Base-by-base conservation (phyloP, 2,113 vertebrate genomes). In the Corapipo altera region DNA sequence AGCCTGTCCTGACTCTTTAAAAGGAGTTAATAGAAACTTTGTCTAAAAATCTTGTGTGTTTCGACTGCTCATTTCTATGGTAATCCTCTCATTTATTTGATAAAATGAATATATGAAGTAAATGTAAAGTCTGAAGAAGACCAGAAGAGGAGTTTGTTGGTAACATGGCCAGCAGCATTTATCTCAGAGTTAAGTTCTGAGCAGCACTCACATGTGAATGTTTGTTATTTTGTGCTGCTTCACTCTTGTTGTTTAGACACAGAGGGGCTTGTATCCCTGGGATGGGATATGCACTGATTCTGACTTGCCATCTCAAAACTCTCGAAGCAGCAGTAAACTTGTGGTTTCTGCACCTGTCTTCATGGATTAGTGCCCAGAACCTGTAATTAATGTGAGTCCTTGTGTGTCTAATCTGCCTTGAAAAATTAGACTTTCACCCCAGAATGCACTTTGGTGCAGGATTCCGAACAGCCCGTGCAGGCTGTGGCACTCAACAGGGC, bases 321-420 rank as follows among this genome's bases (percentile, higher is more conserved):
- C 91, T 91, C 1, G 16, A 87, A 91, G 35, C 88, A 88, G 74
- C 85, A 93, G 80, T 76, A 92, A 96, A 87, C 91, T 95, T 80
- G 85, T 70, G 85, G 92, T 84, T 89, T 97, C 70, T 96, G 94
- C 96, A 96, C 97, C 96, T 97, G 97, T 92, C 91, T 91, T 88
- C 66, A 72, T 96, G 94, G 96, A 93, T 91, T 76, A 71, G 65
- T 96, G 96, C 97, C 95, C 96, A 97, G 97, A 97, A 95, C 79
- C 91, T 95, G 89, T 96, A 94, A 95, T 97, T 96, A 97, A 92
- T 95, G 80, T 83, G 87, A 97, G 59, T 67, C 77, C 72, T 91
- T 95, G 92, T 97, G 95, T 96, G 88, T 95, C 96, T 97, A 97
- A 97, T 97, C 80, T 95, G 86, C 97, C 96, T 95, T 97, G 97